Evolutionary conservation across 2,797 vertebrate genomes (phyloP).

Genomic region (Poecilia velifera): DNA sequence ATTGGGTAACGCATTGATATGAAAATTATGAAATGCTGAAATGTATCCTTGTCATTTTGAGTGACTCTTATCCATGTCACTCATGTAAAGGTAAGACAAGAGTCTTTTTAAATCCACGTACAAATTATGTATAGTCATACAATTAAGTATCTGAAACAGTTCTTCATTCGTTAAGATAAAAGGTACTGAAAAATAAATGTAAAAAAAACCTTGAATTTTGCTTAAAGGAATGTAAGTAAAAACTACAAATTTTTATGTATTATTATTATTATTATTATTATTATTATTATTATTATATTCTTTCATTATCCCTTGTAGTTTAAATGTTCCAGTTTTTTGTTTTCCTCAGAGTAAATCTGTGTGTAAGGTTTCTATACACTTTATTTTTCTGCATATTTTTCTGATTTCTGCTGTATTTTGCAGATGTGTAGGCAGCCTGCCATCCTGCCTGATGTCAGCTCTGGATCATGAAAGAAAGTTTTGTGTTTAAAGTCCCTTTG

Average conservation of each 20-base stretch:
- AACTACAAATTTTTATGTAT: background rate
- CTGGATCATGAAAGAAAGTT: background rate
- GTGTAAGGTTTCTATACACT: background rate
- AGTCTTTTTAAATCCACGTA: background rate
- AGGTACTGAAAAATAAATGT: background rate
- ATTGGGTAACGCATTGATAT: background rate
- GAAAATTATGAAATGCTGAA: background rate
- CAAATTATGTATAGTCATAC: background rate
- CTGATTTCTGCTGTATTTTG: background rate
- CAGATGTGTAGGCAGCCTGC: conserved; percentile 3
- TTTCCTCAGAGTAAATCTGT: background rate
- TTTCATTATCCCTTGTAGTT: background rate
- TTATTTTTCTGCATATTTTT: background rate
- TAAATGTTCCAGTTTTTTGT: background rate
- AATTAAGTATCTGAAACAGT: background rate
- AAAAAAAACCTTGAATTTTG: background rate
- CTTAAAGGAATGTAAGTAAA: background rate
- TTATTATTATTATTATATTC: background rate
- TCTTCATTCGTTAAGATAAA: background rate
- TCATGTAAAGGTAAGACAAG: background rate
- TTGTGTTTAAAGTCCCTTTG: conserved; percentile 3
- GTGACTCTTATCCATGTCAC: background rate
- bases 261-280: no score
- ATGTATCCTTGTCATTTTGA: background rate
- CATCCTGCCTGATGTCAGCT: background rate